phyloP scores from a whole-genome alignment of 2,888 invertebrate genomes.

The Dicyrtoma fusca region DNA sequence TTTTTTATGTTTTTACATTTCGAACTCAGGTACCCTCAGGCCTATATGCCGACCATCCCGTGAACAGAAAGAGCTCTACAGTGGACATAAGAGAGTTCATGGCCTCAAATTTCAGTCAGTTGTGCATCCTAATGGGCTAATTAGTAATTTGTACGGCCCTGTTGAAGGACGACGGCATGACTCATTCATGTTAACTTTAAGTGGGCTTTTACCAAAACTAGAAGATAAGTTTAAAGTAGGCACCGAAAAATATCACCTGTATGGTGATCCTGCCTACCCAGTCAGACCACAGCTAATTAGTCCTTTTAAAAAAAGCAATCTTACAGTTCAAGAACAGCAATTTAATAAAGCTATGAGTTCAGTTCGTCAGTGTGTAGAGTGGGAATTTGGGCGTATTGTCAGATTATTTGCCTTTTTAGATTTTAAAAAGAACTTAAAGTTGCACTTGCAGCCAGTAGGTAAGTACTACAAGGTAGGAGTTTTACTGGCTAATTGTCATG shows the following conservation, averaged over 20 bases:
- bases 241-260: not conserved
- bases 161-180: slow-evolving; percentile 27
- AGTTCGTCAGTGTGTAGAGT: slow-evolving; percentile 22
- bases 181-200: not conserved
- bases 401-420: slow-evolving; percentile 17
- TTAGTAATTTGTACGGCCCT: slow-evolving; percentile 24
- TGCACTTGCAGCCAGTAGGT: slow-evolving; percentile 6
- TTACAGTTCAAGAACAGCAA: not conserved
- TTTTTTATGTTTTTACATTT: not conserved
- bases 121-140: slow-evolving; percentile 20
- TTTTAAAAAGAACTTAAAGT: slow-evolving; percentile 17
- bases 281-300: slow-evolving; percentile 6
- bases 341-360: slow-evolving; percentile 15
- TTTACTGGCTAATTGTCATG: slow-evolving; percentile 27
- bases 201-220: not conserved
- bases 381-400: slow-evolving; percentile 14
- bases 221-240: too few species aligned
- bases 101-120: slow-evolving; percentile 28
- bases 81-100: slow-evolving; percentile 26
- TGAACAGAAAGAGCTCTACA: not conserved
- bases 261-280: slow-evolving; percentile 29
- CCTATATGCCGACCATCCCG: not conserved
- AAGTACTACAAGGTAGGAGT: slow-evolving; percentile 14
- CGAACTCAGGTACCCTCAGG: not conserved
- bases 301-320: not conserved